These are phyloP conservation scores for Sepioteuthis lessoniana DNA, from an alignment of 2,888 invertebrate genomes.

Conservation along the genomic window DNA sequence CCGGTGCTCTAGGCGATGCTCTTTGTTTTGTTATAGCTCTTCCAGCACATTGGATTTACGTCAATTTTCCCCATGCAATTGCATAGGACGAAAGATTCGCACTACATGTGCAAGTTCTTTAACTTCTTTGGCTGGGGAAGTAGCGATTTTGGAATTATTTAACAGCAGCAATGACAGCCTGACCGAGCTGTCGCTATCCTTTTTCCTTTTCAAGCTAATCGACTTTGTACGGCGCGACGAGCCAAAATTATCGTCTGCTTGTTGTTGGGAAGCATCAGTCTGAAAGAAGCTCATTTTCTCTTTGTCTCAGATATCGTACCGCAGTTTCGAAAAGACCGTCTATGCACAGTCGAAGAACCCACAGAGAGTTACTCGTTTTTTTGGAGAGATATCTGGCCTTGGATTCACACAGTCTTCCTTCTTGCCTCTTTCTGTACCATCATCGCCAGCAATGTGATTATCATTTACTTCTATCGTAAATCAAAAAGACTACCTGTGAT, in stretches of 20 bases:
- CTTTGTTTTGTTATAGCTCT: slow-evolving; percentile 59
- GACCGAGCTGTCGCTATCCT: slow-evolving; percentile 64
- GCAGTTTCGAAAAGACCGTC: slow-evolving; percentile 53
- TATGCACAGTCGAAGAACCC: slow-evolving; percentile 58
- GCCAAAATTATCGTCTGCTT: slow-evolving; percentile 52
- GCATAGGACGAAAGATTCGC: slow-evolving; percentile 54
- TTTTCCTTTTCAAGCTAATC: slow-evolving; percentile 59
- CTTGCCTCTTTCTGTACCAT: slow-evolving; percentile 59
- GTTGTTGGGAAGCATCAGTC: slow-evolving; percentile 39
- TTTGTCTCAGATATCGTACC: slow-evolving; percentile 54
- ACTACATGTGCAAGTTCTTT: slow-evolving; percentile 65
- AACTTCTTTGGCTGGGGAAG: slow-evolving; percentile 66
- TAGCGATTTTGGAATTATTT: slow-evolving; percentile 64
- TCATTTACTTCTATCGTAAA: slow-evolving; percentile 58
- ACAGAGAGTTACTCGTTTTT: slow-evolving; percentile 55
- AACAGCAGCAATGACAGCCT: slow-evolving; percentile 63
- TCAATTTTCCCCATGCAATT: slow-evolving; percentile 60
- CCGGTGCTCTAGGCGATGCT: slow-evolving; percentile 61
- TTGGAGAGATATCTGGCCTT: slow-evolving; percentile 59
- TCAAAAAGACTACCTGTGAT: slow-evolving; percentile 50
- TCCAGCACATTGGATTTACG: slow-evolving; percentile 64
- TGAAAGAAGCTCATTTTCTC: slow-evolving; percentile 54
- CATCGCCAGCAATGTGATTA: slow-evolving; percentile 61
- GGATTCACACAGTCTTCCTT: slow-evolving; percentile 61
- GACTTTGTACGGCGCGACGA: slow-evolving; percentile 57